Evolutionary conservation across 2,797 vertebrate genomes (phyloP), one percentile per base, ranked within the genome.

Genomic region (Kryptolebias ocellatus): DNA sequence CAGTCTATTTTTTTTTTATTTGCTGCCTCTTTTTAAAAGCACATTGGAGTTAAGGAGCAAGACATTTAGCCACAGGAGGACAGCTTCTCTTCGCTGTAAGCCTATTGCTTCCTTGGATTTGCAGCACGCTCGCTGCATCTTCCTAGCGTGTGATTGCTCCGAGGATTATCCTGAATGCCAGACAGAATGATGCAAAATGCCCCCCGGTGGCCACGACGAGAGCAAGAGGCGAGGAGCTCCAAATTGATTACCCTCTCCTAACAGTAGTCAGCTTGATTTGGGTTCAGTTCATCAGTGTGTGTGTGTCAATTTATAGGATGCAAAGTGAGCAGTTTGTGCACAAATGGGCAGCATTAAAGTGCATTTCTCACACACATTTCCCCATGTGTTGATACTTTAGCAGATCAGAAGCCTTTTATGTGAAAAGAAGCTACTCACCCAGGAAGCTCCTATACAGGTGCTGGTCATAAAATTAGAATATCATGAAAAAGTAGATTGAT

Each of bases 81-180:
- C 72, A 76, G 84, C 81, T 85, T 80, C 81, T 78, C 87, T 77
- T 57, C 61, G 50, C 84, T 87, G 78, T 89, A 91, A 92, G 89
- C 89, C 83, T 84, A 83, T 85, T 91, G 84, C 87, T 85, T 79
- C 87, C 77, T 80, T 73, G 86, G 83, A 89, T 88, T 89, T 85
- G 81, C 81, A 46, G 71, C 83, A 67, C 61, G 58, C 87, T 81
- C 49, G 59, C 87, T 83, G 84, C 85, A 86, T 90, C 87, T 39
- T 90, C 79, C 83, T 85, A 85, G 86, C 85, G 80, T 89, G 87
- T 86, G 87, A 92, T 92, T 91, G 90, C 84, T 88, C 78, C 51
- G 83, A 88, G 90, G 90, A 91, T 91, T 90, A 90, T 89, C 88
- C 83, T 37, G 61, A 85, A 91, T 61, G 83, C 84, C 64, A 81